Evolutionary conservation across 2,113 vertebrate species (phyloP), one percentile per base, ranked within the genome.

Genomic region (Formicarius rufipectus): DNA sequence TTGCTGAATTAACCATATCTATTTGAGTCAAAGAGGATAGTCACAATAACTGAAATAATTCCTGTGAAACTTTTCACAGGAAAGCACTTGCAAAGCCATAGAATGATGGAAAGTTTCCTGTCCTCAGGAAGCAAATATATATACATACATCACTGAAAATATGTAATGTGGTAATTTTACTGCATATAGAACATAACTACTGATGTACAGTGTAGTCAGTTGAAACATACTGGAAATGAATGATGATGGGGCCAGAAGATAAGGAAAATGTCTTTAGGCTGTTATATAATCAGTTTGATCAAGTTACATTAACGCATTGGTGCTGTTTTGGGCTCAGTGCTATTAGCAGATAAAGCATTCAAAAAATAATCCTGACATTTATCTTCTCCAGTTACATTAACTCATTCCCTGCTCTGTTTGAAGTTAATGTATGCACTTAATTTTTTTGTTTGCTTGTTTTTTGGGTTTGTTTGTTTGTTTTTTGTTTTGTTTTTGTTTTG

Each of bases 281-380:
- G 75, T 73, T 89, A 73, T 42, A 94, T 92, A 91, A 96, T 93
- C 62, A 90, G 52, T n/a, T 95, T 93, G 90, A 93, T 97, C 88
- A 95, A 63, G 76, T 95, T 97, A 85, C 56, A 92, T 93, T 97
- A 96, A 93, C 83, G 66, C 37, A 64, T 52, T 56, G 49, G 47
- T 80, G 45, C 64, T 91, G 87, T 60, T 95, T 92, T 67, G 75
- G 89, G 92, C 58, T 96, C 59, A 84, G 23, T 42, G 7, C 24
- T 95, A 69, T 75, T 91, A 92, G 55, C 78, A 81, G 72, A 78
- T 93, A 97, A 97, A 93, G 25, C 30, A 92, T 66, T 96, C 83
- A 52, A 95, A 95, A 96, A 95, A 93, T 93, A 62, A 89, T 79
- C 74, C 66, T 56, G 31, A 52, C 68, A 40, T 80, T 93, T 83